phyloP scores from a whole-genome alignment of 2,888 invertebrate genomes.

The Folsomia candida region DNA sequence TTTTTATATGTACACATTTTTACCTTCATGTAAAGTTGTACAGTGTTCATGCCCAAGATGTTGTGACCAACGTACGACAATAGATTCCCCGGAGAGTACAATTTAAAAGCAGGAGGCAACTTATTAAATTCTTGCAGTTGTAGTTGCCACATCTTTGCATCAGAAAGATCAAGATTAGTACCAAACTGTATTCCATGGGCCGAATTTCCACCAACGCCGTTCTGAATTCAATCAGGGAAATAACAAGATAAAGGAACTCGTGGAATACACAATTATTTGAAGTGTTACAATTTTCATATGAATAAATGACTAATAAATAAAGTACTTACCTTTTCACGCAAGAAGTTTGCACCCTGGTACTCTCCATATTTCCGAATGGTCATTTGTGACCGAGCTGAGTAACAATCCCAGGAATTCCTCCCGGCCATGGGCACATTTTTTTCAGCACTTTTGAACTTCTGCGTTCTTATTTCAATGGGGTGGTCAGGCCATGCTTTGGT shows the following conservation, averaged over 20 bases:
- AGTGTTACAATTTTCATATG: too few species aligned
- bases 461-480: conserved; percentile 84
- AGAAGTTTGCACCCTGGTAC: conserved; percentile 98
- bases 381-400: conserved; percentile 89
- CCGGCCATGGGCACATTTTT: conserved; percentile 86
- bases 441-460: conserved; percentile 92
- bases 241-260: background rate
- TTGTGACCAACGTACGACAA: conserved; percentile 97
- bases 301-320: too few species aligned
- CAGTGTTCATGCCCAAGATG: conserved; percentile 98
- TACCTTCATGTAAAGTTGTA: conserved; percentile 98
- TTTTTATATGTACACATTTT: conserved; percentile 84
- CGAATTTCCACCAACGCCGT: conserved; percentile 50
- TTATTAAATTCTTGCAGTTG: conserved; percentile 95
- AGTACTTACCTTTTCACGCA: conserved; percentile 43
- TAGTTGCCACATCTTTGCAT: conserved; percentile 91
- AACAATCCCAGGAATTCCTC: conserved; percentile 89
- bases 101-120: conserved; percentile 93
- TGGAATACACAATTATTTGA: background rate
- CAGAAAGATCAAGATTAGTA: conserved; percentile 97
- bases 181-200: conserved; percentile 77
- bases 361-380: conserved; percentile 97
- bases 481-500: conserved; percentile 96
- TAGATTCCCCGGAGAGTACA: conserved; percentile 98
- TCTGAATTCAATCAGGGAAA: background rate